Evolutionary conservation across 2,797 vertebrate genomes (phyloP).

Genomic region (Sarcophilus harrisii): DNA sequence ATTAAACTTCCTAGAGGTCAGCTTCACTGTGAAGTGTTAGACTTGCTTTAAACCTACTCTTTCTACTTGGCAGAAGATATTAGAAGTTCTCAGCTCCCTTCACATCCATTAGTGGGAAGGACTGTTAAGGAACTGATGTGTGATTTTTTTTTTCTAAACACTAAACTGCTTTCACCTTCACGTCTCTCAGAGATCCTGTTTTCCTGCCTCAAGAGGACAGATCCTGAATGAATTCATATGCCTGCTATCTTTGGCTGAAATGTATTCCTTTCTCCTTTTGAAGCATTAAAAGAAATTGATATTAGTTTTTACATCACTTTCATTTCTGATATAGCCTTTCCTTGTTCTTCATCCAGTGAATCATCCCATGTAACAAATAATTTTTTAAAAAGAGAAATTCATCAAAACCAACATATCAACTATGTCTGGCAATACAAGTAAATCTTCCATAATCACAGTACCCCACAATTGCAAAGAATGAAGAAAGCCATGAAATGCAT

Average conservation of each 20-base stretch:
- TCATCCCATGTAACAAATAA: not conserved
- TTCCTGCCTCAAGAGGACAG: not conserved
- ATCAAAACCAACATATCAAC: not conserved
- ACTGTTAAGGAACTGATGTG: not conserved
- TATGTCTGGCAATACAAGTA: not conserved
- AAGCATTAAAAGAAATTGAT: not conserved
- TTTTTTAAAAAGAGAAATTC: not conserved
- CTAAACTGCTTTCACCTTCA: not conserved
- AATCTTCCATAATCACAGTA: not conserved
- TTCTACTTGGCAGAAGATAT: not conserved
- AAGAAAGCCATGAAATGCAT: not conserved
- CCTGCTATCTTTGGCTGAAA: constrained; percentile 1
- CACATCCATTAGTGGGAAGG: not conserved
- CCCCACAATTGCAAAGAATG: not conserved
- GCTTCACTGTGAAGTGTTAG: not conserved
- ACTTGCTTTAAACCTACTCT: not conserved
- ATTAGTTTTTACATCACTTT: not conserved
- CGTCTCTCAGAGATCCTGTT: not conserved
- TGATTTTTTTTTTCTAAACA: not conserved
- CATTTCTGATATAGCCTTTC: not conserved
- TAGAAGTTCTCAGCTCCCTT: not conserved
- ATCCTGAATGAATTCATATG: constrained; percentile 13
- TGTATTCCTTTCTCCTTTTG: not conserved
- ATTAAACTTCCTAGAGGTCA: constrained; percentile 47
- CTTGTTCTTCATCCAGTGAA: not conserved